Percentiles rank a stretch among this genome's conserved stretches.
phyloP scores from a whole-genome alignment of 2,888 invertebrate species.

The Anodontia alba region DNA sequence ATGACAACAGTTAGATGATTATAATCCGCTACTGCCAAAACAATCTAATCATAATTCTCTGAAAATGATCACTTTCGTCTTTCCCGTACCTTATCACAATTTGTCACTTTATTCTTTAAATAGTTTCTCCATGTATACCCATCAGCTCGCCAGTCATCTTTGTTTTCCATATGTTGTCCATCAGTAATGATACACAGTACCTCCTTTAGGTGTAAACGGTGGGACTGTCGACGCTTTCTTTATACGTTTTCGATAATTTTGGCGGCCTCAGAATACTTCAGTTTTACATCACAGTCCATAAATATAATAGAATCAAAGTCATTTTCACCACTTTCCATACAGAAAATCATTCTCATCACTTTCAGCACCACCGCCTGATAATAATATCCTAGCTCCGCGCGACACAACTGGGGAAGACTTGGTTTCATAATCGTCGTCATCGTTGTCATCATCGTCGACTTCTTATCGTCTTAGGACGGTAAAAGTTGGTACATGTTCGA shows the following conservation, averaged over 20 bases:
- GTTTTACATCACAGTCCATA: neutral
- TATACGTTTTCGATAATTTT: neutral
- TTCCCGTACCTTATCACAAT: neutral
- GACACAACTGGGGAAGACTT: no score
- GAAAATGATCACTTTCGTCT: neutral
- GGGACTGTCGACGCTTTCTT: neutral
- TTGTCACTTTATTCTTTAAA: neutral
- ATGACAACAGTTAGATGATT: neutral
- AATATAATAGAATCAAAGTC: neutral
- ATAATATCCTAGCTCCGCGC: neutral
- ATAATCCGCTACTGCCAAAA: neutral
- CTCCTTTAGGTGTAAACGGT: neutral
- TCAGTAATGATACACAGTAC: neutral
- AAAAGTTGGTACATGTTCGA: neutral
- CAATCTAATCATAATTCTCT: neutral
- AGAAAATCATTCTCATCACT: neutral
- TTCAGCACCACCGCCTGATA: constrained; percentile 7
- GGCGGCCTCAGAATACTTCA: neutral
- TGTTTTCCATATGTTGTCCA: neutral
- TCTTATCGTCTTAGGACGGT: neutral
- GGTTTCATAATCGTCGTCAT: no score
- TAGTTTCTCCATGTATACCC: constrained; percentile 6
- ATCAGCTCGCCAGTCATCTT: neutral
- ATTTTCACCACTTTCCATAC: neutral
- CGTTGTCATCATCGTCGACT: neutral